phyloP scores from a whole-genome alignment of 2,797 vertebrate species.

The Cirrhinus molitorella region DNA sequence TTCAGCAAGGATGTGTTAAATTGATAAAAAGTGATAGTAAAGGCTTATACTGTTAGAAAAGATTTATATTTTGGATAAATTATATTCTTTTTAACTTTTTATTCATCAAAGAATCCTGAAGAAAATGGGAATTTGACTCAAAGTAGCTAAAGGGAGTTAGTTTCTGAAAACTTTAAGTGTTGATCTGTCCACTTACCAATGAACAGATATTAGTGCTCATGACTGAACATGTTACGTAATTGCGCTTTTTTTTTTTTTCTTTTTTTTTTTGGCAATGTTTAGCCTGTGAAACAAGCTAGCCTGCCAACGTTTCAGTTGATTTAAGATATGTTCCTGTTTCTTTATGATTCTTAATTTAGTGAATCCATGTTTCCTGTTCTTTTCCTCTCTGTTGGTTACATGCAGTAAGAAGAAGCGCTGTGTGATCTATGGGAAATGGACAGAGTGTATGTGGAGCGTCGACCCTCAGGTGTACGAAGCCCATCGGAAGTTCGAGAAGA shows the following conservation, averaged over 20 bases:
- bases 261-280: neutral
- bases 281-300: neutral
- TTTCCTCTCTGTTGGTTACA: conserved; percentile 3
- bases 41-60: no score
- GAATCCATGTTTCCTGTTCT: neutral
- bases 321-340: neutral
- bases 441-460: conserved; percentile 93
- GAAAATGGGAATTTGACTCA: no score
- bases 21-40: no score
- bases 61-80: no score
- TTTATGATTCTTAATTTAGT: neutral
- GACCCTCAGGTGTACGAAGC: conserved; percentile 86
- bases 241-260: no score
- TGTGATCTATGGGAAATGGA: conserved; percentile 97
- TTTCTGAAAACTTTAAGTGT: no score
- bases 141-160: no score
- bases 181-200: neutral
- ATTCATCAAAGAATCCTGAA: no score
- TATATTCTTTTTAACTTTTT: no score
- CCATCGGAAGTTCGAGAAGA: conserved; percentile 87
- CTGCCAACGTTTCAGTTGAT: neutral
- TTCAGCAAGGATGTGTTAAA: no score
- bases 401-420: conserved; percentile 92
- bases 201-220: neutral
- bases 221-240: neutral